These are phyloP conservation scores for Phataginus tricuspis DNA, from an alignment of 2,797 vertebrate genomes.

Conservation along the genomic window DNA sequence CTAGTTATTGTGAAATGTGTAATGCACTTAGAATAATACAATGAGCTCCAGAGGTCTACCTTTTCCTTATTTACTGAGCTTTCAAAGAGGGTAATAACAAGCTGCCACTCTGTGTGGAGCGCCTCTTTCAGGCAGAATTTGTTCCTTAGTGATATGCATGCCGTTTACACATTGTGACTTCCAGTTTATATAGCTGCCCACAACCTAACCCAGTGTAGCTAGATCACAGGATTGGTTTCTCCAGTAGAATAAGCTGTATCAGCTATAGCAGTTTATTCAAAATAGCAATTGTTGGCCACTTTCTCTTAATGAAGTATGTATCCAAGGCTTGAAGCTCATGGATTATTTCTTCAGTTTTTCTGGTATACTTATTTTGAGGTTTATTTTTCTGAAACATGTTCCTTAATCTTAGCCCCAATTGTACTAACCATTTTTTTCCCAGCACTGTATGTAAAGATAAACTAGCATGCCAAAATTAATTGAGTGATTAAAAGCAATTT, in stretches of 20 bases:
- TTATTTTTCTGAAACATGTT: not conserved
- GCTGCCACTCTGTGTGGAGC: not conserved
- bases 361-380: not conserved
- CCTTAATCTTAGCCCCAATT: not conserved
- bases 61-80: not conserved
- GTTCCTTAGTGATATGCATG: not conserved
- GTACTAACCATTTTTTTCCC: not conserved
- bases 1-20: not conserved
- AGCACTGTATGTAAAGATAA: not conserved
- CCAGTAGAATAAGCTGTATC: not conserved
- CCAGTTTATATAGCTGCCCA: not conserved
- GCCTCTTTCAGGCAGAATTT: not conserved
- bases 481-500: not conserved
- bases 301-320: not conserved
- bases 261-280: not conserved
- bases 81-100: not conserved
- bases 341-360: not conserved
- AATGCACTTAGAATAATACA: not conserved
- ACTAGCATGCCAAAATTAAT: not conserved
- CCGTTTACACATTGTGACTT: not conserved
- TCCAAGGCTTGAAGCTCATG: not conserved
- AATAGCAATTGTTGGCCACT: not conserved
- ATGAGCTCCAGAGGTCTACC: not conserved
- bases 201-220: not conserved
- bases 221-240: not conserved